Conservation (phyloP, 1,140 invertebrate genomes). For the Diachasma alloeum region DNA sequence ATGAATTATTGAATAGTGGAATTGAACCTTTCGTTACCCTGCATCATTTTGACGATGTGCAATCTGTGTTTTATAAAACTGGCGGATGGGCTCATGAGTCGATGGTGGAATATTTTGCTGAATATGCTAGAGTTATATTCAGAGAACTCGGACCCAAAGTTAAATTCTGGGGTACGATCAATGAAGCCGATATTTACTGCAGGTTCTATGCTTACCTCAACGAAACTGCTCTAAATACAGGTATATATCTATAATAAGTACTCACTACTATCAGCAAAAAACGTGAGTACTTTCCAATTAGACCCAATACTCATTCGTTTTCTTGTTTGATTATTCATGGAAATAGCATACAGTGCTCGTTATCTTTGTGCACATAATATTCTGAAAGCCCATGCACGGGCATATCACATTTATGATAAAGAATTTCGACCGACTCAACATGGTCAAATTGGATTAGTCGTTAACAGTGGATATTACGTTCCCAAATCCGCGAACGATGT, state of each 20-base stretch:
- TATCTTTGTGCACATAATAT: conserved; percentile 67
- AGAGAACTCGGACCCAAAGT: conserved; percentile 59
- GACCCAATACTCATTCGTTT: no score
- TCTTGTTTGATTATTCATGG: no score
- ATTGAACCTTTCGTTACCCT: conserved; percentile 67
- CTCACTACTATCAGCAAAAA: no score
- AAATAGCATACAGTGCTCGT: conserved; percentile 53
- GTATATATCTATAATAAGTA: no score
- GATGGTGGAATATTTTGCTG: conserved; percentile 67
- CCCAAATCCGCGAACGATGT: conserved; percentile 32
- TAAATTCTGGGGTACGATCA: conserved; percentile 63
- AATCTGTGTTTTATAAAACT: conserved; percentile 63
- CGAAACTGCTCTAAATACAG: conserved; percentile 50
- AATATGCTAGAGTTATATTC: conserved; percentile 66
- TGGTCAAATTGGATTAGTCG: conserved; percentile 58
- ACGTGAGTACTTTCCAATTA: conserved; percentile 47
- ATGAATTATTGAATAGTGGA: conserved; percentile 64
- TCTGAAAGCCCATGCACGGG: conserved; percentile 67
- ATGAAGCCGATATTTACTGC: conserved; percentile 64
- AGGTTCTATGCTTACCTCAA: conserved; percentile 47
- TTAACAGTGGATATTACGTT: conserved; percentile 31
- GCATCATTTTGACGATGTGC: conserved; percentile 68
- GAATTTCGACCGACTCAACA: conserved; percentile 69
- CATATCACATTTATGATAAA: conserved; percentile 71
- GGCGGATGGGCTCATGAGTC: conserved; percentile 71